Percentiles rank a stretch among this genome's conserved stretches.
phyloP scores from a whole-genome alignment of 2,888 invertebrate genomes.

The Apotomis turbidana region DNA sequence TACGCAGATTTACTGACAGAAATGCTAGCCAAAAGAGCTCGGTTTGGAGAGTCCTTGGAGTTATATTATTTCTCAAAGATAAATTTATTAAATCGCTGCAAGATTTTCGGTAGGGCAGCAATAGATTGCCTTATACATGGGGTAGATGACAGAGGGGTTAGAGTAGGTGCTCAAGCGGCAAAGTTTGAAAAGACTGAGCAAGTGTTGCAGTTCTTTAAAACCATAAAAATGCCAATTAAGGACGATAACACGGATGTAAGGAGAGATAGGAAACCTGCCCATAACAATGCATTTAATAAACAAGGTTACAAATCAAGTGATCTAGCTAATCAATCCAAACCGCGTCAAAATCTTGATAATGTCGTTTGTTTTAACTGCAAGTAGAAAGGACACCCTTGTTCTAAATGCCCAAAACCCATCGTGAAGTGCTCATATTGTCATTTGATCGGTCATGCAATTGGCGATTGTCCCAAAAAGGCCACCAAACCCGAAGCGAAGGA shows the following conservation, averaged over 20 bases:
- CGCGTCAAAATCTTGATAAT: background rate
- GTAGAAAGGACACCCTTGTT: slow-evolving; percentile 38
- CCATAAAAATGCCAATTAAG: too few species aligned
- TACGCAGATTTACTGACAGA: slow-evolving; percentile 24
- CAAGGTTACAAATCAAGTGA: too few species aligned
- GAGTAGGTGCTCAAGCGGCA: slow-evolving; percentile 1
- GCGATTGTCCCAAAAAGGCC: background rate
- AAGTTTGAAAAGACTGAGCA: background rate
- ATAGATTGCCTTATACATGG: slow-evolving; percentile 1
- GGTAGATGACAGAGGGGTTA: slow-evolving; percentile 2
- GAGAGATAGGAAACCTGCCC: background rate
- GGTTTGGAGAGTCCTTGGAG: slow-evolving; percentile 12
- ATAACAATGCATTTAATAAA: background rate
- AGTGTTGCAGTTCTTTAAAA: too few species aligned
- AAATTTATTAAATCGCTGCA: slow-evolving; percentile 7
- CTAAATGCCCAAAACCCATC: slow-evolving; percentile 31
- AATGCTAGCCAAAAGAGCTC: slow-evolving; percentile 14
- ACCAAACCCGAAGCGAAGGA: too few species aligned
- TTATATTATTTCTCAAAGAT: slow-evolving; percentile 22
- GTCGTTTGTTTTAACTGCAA: slow-evolving; percentile 38
- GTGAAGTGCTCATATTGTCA: background rate
- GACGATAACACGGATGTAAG: too few species aligned
- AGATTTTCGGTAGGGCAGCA: background rate
- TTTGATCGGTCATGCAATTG: background rate
- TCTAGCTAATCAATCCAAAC: background rate